These are phyloP conservation scores for Heptranchias perlo DNA, from an alignment of 2,113 vertebrate species.

Conservation along the genomic window DNA sequence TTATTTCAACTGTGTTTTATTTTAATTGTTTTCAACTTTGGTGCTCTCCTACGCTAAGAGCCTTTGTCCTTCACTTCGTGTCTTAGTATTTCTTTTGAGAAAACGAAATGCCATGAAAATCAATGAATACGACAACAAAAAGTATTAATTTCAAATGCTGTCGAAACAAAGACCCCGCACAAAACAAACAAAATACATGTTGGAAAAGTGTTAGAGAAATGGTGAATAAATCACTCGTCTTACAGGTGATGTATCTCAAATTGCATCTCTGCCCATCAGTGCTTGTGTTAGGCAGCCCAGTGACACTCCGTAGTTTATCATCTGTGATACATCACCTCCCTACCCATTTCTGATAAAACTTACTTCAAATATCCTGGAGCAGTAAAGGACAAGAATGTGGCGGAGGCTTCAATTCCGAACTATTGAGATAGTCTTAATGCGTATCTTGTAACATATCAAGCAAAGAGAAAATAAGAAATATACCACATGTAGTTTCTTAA, in stretches of 20 bases:
- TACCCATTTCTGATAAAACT: neutral
- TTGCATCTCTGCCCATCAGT: neutral
- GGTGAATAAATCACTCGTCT: neutral
- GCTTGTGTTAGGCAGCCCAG: neutral
- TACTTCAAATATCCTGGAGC: neutral
- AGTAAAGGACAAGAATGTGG: neutral
- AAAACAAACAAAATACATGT: neutral
- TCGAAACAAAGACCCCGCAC: neutral
- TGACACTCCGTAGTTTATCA: neutral
- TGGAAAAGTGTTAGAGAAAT: neutral
- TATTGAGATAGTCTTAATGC: neutral
- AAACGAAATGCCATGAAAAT: neutral
- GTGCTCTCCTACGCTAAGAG: neutral
- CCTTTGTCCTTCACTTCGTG: neutral
- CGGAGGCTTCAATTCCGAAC: neutral
- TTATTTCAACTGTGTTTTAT: no score
- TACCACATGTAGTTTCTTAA: neutral
- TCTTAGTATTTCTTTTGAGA: neutral
- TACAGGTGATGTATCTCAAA: neutral
- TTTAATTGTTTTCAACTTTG: neutral
- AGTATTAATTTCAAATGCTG: neutral
- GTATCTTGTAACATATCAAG: slow-evolving; percentile 29
- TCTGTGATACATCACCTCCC: neutral
- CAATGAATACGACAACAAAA: neutral
- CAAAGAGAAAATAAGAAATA: slow-evolving; percentile 20